Conservation (phyloP, 2,113 vertebrate species). For the Cacatua alba region DNA sequence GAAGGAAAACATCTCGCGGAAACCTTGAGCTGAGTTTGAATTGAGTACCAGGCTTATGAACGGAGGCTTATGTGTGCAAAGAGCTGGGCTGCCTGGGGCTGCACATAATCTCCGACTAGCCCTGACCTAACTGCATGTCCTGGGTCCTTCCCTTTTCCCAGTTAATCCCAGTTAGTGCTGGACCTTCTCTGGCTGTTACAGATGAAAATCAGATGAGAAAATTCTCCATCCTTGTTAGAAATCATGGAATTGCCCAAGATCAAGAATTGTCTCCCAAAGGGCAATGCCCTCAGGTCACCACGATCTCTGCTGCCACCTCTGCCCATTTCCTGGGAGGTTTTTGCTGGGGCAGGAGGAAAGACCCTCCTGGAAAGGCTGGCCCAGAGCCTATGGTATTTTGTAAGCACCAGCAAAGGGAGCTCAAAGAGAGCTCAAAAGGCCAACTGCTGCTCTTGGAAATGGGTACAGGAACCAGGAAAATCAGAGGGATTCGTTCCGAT, state of each 20-base stretch:
- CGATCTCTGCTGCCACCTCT: background rate
- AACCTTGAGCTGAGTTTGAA: background rate
- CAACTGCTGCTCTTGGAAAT: background rate
- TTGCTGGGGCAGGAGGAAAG: background rate
- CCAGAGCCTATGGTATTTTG: background rate
- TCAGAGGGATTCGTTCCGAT: rapidly evolving
- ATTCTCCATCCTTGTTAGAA: background rate
- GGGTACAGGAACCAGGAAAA: background rate
- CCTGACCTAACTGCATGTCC: background rate
- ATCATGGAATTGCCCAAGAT: rapidly evolving
- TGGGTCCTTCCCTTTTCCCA: background rate
- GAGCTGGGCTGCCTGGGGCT: background rate
- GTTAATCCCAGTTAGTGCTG: rapidly evolving
- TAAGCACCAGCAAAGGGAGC: background rate
- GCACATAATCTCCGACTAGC: rapidly evolving
- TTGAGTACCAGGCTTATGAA: rapidly evolving
- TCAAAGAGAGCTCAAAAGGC: background rate
- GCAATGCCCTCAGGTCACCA: background rate
- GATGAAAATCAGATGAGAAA: background rate
- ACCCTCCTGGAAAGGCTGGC: rapidly evolving
- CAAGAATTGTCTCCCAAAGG: background rate
- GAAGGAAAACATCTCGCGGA: background rate
- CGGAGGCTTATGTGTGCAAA: background rate
- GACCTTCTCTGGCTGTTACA: background rate
- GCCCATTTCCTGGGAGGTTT: background rate